Conservation (phyloP, 2,797 vertebrate species). For the Alexandromys oeconomus region DNA sequence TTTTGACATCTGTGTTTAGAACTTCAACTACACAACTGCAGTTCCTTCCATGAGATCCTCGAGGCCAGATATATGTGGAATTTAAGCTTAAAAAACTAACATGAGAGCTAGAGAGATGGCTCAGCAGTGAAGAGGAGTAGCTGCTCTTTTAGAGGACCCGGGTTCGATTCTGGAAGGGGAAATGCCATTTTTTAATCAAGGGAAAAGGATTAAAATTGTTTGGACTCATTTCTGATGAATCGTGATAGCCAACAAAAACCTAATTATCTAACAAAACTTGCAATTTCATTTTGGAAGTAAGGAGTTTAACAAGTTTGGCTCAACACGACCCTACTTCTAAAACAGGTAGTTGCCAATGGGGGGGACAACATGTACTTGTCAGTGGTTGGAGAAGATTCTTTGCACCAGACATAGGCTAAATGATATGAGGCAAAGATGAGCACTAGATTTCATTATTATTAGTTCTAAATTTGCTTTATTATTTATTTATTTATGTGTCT, state of each 20-base stretch:
- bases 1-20: background rate
- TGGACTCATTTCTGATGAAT: conserved; percentile 13
- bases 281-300: conserved; percentile 43
- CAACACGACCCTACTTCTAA: background rate
- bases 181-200: background rate
- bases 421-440: background rate
- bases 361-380: background rate
- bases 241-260: conserved; percentile 24
- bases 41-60: background rate
- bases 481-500: background rate
- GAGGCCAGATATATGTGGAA: background rate
- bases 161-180: background rate
- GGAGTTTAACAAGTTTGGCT: background rate
- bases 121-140: background rate
- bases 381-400: background rate
- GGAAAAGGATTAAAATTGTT: background rate
- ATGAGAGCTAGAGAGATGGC: background rate
- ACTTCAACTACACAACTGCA: background rate
- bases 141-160: background rate
- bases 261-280: background rate
- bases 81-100: background rate
- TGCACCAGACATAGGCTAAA: background rate
- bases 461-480: background rate
- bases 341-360: background rate
- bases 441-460: background rate